Evolutionary conservation across 64 coral and sea anemone genomes (phyloP), one percentile per base, ranked within the genome.

Genomic region (Porites australiensis): DNA sequence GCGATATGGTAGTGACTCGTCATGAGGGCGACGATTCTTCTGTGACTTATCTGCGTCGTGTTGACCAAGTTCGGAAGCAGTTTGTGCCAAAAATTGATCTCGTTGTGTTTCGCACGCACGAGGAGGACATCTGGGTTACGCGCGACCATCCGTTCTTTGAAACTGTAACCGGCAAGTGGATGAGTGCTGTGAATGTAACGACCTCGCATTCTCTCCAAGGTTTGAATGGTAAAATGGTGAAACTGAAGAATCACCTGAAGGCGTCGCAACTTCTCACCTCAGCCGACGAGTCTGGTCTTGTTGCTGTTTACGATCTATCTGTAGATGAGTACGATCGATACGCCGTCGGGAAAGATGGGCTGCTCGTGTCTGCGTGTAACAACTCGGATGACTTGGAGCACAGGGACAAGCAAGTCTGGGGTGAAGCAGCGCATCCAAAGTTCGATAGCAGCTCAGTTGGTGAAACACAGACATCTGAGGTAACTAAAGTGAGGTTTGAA

Each of bases 291-390:
- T 37, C 60, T 14, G 65, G 84, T 14, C 73, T 88, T 19, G 74
- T 94, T 19, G 59, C 95, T 3, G 95, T 97, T 5, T 97, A 97
- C 50, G 95, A 97, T 55, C 91, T 97, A 23, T 92, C 91, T 5
- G 83, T 97, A 59, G 73, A 87, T 3, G 95, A 97, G 58, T 97
- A 97, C 62, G 95, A 97, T 75, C 95, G 95, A 58, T 97, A 97
- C 80, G 84, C 92, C 8, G 92, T 97, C 82, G 95, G 95, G 21
- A 93, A 81, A 46, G 95, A 91, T 12, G 95, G 95, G 19, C 49
- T 97, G 2, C 75, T 97, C 37, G 95, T 87, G 1, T 87, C 95
- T 0, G 74, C 92, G 49, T 97, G 95, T 70, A 94, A 97, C 47
- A 43, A 77, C 1, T 75, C 55, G 16, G 45, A 21, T 5, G 80